Conservation (phyloP, 2,113 vertebrate genomes). For the Opisthocomus hoazin region DNA sequence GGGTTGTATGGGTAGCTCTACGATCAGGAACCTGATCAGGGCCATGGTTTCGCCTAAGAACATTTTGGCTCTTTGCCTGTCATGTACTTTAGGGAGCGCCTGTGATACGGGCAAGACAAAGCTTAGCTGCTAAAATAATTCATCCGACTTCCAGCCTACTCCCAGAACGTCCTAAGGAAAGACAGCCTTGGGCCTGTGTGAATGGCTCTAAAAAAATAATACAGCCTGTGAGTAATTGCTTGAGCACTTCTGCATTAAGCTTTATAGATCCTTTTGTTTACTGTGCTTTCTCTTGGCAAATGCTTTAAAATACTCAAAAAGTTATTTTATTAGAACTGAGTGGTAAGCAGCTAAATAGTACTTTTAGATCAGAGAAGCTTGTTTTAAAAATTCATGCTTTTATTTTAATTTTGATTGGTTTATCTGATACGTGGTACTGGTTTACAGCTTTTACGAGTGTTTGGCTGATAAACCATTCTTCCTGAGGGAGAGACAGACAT, state of each 20-base stretch:
- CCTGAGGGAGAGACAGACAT: accelerated
- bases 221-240: neutral
- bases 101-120: neutral
- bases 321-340: neutral
- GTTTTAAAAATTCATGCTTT: neutral
- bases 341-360: neutral
- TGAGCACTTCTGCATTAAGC: neutral
- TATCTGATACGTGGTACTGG: neutral
- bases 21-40: neutral
- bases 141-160: neutral
- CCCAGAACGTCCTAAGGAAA: neutral
- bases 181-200: neutral
- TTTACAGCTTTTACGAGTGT: neutral
- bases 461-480: neutral
- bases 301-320: neutral
- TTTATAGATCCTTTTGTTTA: neutral
- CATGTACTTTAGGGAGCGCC: neutral
- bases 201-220: neutral
- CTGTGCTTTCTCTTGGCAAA: neutral
- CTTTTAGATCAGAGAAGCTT: neutral
- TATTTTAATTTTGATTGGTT: neutral
- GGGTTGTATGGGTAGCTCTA: neutral
- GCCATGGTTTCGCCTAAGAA: neutral
- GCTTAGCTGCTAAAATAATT: neutral
- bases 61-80: neutral